phyloP scores from a whole-genome alignment of 2,888 invertebrate species.

The Andrena haemorrhoa region DNA sequence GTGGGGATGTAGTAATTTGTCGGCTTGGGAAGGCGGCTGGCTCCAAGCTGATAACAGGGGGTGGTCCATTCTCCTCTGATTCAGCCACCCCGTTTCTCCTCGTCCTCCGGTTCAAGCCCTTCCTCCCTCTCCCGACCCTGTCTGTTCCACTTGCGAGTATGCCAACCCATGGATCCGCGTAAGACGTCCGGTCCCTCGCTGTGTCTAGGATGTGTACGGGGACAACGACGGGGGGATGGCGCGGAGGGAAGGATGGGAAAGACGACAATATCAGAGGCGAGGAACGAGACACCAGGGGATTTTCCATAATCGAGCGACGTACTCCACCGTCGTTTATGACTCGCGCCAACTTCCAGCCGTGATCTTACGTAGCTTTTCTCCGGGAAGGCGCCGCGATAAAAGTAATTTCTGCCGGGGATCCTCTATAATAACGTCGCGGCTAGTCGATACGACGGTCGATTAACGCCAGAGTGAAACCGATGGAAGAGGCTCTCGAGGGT shows the following conservation, averaged over 20 bases:
- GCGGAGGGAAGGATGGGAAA: not conserved
- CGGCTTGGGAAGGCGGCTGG: slow-evolving; percentile 83
- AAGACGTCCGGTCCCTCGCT: slow-evolving; percentile 70
- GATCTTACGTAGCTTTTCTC: slow-evolving; percentile 16
- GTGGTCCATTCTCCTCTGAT: slow-evolving; percentile 83
- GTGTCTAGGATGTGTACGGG: slow-evolving; percentile 45
- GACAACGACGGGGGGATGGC: slow-evolving; percentile 21
- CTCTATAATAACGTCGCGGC: slow-evolving; percentile 21
- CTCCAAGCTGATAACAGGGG: slow-evolving; percentile 82
- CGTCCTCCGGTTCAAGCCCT: slow-evolving; percentile 68
- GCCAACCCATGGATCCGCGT: slow-evolving; percentile 69
- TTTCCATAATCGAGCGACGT: slow-evolving; percentile 64
- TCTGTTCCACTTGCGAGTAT: slow-evolving; percentile 62
- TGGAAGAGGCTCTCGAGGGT: not conserved
- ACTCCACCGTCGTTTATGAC: slow-evolving; percentile 45
- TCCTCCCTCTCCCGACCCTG: slow-evolving; percentile 46
- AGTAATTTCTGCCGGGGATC: slow-evolving; percentile 42
- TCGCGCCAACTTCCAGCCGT: slow-evolving; percentile 40
- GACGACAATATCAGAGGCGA: slow-evolving; percentile 44
- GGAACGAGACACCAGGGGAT: slow-evolving; percentile 63
- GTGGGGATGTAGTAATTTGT: slow-evolving; percentile 84
- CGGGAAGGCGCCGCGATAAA: slow-evolving; percentile 18
- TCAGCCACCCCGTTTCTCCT: slow-evolving; percentile 72
- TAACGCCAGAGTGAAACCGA: slow-evolving; percentile 10
- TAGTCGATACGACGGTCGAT: slow-evolving; percentile 21